Conservation (phyloP, 2,113 vertebrate genomes). For the Silurus asotus region DNA sequence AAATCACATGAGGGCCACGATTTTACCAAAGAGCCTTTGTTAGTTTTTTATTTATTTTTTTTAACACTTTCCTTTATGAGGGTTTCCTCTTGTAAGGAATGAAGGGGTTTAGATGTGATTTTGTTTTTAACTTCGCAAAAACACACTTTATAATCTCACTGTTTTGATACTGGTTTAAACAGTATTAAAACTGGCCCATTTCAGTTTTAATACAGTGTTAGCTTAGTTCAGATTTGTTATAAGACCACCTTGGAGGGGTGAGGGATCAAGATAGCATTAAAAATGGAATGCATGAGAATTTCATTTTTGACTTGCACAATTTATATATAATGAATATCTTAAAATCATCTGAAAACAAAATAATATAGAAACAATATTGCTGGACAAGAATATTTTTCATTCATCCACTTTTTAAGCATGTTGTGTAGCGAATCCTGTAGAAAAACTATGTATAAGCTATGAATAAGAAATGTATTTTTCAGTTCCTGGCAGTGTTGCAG, state of each 20-base stretch:
- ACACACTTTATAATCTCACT: no score
- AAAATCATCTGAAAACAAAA: background rate
- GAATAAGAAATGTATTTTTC: background rate
- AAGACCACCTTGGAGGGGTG: background rate
- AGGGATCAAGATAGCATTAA: background rate
- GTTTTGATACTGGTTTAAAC: background rate
- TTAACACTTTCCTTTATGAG: background rate
- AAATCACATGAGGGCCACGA: slow-evolving; percentile 67
- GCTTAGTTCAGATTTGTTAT: background rate
- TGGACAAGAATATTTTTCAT: background rate
- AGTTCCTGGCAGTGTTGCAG: background rate
- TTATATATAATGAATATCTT: background rate
- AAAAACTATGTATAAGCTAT: background rate
- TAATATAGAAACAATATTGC: background rate
- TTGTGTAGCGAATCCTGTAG: background rate
- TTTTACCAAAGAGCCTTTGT: slow-evolving; percentile 67
- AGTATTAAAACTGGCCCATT: no score
- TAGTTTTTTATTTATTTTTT: slow-evolving; percentile 53
- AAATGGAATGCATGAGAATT: background rate
- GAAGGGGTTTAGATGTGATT: background rate
- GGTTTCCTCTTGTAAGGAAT: background rate
- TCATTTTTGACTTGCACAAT: background rate
- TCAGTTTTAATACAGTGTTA: background rate
- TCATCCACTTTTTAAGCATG: background rate
- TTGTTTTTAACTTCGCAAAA: background rate